Base-by-base conservation (phyloP, 2,888 invertebrate genomes). In the Lordiphosa fenestrarum region DNA sequence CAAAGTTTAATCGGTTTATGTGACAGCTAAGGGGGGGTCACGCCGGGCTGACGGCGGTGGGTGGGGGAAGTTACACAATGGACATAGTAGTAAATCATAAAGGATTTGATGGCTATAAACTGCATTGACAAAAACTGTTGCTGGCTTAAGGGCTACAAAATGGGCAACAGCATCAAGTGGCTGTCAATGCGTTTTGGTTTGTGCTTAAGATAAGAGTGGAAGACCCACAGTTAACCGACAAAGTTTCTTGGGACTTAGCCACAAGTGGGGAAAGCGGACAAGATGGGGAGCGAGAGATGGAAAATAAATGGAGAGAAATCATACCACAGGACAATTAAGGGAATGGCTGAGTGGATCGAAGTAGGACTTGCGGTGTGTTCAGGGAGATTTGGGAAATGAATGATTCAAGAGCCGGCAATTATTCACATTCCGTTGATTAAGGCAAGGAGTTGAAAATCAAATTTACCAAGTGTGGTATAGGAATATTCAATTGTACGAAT, bases 1-100 rank as follows among this genome's bases (percentile, higher is more conserved):
- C 77, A 72, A 80, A 77, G 61, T 77, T 84, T 73, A 81, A 77
- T 81, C 76, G 84, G 71, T 84, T 82, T 82, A 75, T 76, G 63
- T 63, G 76, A 76, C 73, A 84, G 70, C 55, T 53, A 42, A 59
- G 25, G 23, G 38, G 59, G 44, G 44, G 44, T 30, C 25, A 46
- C 40, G 65, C 39, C 53, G 36, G 19, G 64, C 25, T 46, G 46
- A 42, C 38, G 35, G 37, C 10, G 33, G 15, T 1, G 7, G 37
- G 15, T 10, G 6, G 12, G 10, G 3, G 12, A 33, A 42, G 44
- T 21, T 54, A 51, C 37, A 66, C 44, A 62, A 62, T 60, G 54
- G 40, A 60, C 72, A 66, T 65, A 53, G 63, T 54, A 76, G 61
- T 83, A 75, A 76, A 75, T 75, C 84, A 83, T 76, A 76, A 75